These are phyloP conservation scores for Merops nubicus DNA, from an alignment of 2,113 vertebrate species.

Conservation along the genomic window DNA sequence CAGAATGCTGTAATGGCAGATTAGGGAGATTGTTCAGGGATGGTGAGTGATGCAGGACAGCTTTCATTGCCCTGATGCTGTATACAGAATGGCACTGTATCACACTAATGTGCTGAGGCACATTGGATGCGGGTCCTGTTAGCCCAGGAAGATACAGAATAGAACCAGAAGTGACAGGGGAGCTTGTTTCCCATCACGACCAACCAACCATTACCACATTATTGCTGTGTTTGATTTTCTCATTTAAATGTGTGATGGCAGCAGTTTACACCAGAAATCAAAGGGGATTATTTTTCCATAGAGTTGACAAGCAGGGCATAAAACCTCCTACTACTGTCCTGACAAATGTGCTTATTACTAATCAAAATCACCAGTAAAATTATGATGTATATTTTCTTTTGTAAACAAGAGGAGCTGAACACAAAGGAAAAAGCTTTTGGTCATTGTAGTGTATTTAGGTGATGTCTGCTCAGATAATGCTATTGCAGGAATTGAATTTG, in stretches of 20 bases:
- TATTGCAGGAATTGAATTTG: not conserved
- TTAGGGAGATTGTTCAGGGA: not conserved
- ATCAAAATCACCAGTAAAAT: not conserved
- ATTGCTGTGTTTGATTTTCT: conserved; percentile 7
- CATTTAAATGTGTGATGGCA: conserved; percentile 13
- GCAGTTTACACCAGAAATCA: conserved; percentile 15
- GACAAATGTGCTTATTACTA: not conserved
- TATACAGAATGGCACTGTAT: not conserved
- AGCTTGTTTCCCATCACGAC: not conserved
- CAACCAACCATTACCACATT: not conserved
- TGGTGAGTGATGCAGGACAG: not conserved
- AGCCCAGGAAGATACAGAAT: not conserved
- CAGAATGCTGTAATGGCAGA: not conserved
- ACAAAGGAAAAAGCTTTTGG: not conserved
- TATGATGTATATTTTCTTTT: not conserved
- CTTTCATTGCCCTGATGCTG: not conserved
- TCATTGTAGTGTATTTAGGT: not conserved
- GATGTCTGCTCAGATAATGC: not conserved
- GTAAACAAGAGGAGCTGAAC: not conserved
- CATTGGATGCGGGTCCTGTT: accelerated
- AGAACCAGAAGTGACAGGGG: not conserved
- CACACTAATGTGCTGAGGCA: not conserved
- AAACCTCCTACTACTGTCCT: not conserved
- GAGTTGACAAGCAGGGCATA: not conserved
- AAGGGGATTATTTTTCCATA: not conserved